These are phyloP conservation scores for Delphinus delphis DNA, from an alignment of 2,113 vertebrate species.

Conservation along the genomic window DNA sequence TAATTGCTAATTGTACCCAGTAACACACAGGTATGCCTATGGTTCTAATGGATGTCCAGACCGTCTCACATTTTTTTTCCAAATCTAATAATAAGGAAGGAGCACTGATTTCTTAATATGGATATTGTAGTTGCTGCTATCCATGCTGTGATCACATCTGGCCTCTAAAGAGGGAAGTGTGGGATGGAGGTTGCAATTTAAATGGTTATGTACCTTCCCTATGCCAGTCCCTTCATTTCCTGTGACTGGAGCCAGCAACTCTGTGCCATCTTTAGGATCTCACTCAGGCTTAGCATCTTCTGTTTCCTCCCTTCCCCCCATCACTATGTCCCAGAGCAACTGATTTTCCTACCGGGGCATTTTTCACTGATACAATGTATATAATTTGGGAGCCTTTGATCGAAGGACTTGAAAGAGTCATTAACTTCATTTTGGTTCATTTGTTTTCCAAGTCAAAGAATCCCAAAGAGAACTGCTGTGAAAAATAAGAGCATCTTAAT, in stretches of 20 bases:
- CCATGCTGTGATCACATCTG: background rate
- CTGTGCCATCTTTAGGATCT: background rate
- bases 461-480: background rate
- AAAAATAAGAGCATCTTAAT: constrained; percentile 59
- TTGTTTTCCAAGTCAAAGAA: constrained; percentile 54
- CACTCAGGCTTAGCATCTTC: background rate
- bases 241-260: background rate
- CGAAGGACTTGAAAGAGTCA: constrained; percentile 57
- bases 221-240: background rate
- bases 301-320: background rate
- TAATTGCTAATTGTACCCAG: background rate
- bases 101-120: background rate
- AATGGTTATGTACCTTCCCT: background rate
- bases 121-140: background rate
- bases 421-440: constrained; percentile 68
- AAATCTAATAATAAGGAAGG: background rate
- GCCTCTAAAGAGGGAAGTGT: background rate
- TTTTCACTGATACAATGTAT: constrained; percentile 44
- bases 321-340: constrained; percentile 20
- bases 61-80: background rate
- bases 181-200: background rate
- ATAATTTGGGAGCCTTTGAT: constrained; percentile 50
- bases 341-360: background rate
- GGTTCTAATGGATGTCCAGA: background rate
- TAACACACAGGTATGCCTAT: background rate